phyloP scores from a whole-genome alignment of 1,140 invertebrate genomes.

The Latrodectus geometricus region DNA sequence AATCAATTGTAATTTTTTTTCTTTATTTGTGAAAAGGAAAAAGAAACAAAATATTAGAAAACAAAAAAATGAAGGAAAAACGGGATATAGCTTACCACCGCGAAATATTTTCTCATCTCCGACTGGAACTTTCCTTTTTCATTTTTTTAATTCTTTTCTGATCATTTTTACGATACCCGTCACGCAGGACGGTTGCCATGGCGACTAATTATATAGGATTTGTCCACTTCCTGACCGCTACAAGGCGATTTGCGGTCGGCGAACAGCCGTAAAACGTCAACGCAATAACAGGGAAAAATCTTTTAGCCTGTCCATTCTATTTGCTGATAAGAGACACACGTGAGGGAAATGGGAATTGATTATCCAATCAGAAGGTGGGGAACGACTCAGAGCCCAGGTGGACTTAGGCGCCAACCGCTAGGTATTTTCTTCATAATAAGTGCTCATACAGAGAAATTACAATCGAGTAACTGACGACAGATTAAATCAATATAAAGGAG shows the following conservation, averaged over 20 bases:
- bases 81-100: no score
- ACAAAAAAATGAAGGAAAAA: no score
- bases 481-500: no score
- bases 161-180: neutral
- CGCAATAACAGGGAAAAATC: neutral
- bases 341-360: neutral
- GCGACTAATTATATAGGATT: neutral
- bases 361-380: neutral
- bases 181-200: neutral
- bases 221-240: neutral
- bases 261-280: neutral
- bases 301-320: neutral
- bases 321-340: neutral
- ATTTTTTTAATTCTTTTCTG: conserved; percentile 1
- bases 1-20: no score
- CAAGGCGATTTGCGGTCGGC: neutral
- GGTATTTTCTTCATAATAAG: neutral
- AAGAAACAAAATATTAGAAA: no score
- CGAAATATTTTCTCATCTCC: no score
- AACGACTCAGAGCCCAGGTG: neutral
- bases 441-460: no score
- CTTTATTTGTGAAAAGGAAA: no score
- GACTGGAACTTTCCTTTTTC: neutral
- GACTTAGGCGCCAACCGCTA: neutral
- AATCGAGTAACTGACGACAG: no score